Evolutionary conservation across 2,113 vertebrate species (phyloP).

Genomic region (Pituophis catenifer): DNA sequence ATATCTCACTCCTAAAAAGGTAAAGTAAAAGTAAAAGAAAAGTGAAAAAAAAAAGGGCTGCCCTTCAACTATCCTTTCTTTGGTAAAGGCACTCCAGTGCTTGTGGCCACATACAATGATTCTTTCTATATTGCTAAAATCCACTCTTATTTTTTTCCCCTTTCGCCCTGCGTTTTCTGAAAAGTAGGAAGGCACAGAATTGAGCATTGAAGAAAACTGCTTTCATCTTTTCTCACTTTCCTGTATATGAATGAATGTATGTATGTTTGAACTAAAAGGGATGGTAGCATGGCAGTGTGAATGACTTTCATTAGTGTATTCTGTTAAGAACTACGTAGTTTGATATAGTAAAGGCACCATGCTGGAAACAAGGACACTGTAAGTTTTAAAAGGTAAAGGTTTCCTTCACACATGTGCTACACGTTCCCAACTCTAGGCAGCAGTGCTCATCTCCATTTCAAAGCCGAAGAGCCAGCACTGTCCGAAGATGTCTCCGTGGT

Average conservation of each 20-base stretch:
- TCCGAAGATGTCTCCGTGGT: no score
- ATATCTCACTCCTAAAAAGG: neutral
- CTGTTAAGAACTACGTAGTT: neutral
- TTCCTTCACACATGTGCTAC: no score
- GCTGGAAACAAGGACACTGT: neutral
- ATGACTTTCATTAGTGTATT: neutral
- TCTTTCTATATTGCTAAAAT: neutral
- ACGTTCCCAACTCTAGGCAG: no score
- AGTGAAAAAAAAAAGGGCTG: neutral
- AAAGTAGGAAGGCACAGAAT: neutral
- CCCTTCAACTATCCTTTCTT: neutral
- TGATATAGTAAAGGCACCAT: neutral
- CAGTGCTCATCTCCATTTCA: no score
- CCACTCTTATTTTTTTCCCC: neutral
- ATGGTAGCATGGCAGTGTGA: neutral
- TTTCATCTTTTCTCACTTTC: neutral
- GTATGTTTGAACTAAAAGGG: neutral
- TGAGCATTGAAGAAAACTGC: neutral
- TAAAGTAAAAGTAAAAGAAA: no score
- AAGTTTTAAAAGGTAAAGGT: neutral
- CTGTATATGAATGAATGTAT: neutral
- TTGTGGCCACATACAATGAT: neutral
- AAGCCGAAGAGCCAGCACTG: no score
- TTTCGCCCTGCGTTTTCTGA: neutral
- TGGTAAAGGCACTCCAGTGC: neutral